Evolutionary conservation across 2,113 vertebrate species (phyloP), one percentile per base, ranked within the genome.

Genomic region (Podiceps cristatus): DNA sequence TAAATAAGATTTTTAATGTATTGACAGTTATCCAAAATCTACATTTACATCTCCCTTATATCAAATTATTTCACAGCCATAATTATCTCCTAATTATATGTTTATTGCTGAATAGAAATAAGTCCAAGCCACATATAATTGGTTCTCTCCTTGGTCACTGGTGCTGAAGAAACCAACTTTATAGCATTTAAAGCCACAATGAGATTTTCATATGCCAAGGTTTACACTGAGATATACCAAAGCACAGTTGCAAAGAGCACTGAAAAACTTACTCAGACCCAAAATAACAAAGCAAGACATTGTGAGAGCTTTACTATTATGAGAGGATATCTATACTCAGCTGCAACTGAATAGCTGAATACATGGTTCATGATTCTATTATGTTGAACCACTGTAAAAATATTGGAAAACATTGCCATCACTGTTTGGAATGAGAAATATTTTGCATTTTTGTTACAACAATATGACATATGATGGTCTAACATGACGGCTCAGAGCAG

Each of bases 11-110:
- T 79, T 85, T 86, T 74, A 35, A 80, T 42, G 8, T 37, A 88
- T 31, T 0, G 0, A 86, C 67, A 75, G 22, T 53, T 84, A 80
- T 25, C 40, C 22, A 84, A 90, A 87, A 94, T 88, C 45, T 66
- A 74, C 45, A 63, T 79, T 90, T 91, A 47, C 29, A 47, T 83
- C 18, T 80, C 27, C 7, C 19, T 90, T 66, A 85, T 47, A 96
- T 86, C 16, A 80, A 77, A 90, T 93, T 79, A 90, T 86, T 72
- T 75, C 68, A 90, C 20, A 74, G 53, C n/a, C 63, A 53, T 86
- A 90, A 92, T 94, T 92, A 74, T 71, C 11, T 92, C 29, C 50
- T 79, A 94, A 76, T 94, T 88, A 23, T 71, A 86, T 84, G 71
- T 50, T 88, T 96, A 74, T 77, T 93, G 86, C 56, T 89, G 69